phyloP scores from a whole-genome alignment of 2,797 vertebrate genomes.

The Anguilla marmorata region DNA sequence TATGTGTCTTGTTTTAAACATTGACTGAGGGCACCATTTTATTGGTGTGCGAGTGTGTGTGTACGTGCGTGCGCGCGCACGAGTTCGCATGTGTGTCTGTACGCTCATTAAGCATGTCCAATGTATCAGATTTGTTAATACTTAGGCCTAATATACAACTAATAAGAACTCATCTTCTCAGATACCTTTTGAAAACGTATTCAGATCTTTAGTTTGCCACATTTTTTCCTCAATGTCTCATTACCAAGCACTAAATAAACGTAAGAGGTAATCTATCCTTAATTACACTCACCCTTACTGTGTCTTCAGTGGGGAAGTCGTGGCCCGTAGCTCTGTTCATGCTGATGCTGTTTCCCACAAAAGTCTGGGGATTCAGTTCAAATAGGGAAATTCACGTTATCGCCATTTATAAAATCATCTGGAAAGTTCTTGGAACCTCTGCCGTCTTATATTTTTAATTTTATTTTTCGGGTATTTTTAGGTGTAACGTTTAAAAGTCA shows the following conservation, averaged over 20 bases:
- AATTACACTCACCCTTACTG: background rate
- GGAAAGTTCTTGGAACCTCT: background rate
- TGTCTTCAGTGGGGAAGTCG: background rate
- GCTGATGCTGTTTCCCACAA: background rate
- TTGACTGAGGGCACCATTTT: background rate
- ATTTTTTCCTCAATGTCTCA: background rate
- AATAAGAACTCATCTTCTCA: background rate
- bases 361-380: slow-evolving; percentile 5
- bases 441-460: background rate
- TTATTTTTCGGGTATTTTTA: background rate
- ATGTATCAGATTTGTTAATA: background rate
- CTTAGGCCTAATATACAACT: background rate
- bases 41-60: background rate
- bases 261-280: background rate
- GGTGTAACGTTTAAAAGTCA: slow-evolving; percentile 3
- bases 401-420: background rate
- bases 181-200: background rate
- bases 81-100: background rate
- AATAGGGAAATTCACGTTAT: background rate
- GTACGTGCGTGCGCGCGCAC: background rate
- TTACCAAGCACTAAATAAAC: background rate
- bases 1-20: background rate
- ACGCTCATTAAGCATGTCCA: background rate
- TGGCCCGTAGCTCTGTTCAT: background rate
- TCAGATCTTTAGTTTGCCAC: background rate